Base-by-base conservation (phyloP, 2,113 vertebrate species). In the Xiphophorus couchianus region DNA sequence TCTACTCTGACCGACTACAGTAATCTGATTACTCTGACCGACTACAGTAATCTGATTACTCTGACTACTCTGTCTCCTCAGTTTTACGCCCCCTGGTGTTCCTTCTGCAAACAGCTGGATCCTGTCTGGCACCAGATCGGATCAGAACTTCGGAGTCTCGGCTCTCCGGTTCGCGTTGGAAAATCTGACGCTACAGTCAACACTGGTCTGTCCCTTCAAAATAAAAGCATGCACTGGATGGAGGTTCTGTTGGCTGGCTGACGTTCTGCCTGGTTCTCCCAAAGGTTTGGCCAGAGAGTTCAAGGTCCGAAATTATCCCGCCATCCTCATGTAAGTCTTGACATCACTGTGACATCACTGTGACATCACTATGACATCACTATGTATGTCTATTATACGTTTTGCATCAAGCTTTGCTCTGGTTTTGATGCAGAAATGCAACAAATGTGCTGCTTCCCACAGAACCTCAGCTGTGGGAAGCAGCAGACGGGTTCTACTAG, bases 81-180 rank as follows among this genome's bases (percentile, higher is more conserved):
- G 97, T 99, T 99, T 86, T 99, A 99, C 83, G 95, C 97, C 72
- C 98, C 97, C 0, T 98, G 97, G 97, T 99, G 98, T 90, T 89
- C 94, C 1, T 95, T 97, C 81, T 99, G 98, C 89, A 96, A 97
- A 92, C 96, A 97, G 72, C 85, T 99, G 82, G 97, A 98, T 60
- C 96, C 96, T 0, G 88, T 98, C 17, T 99, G 97, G 97, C 95
- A 96, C 89, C 95, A 96, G 90, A 95, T 98, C 14, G 97, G 95
- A n/a, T 88, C 95, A 15, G 98, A 99, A 88, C 95, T 99, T 90
- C 94, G 84, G 84, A 96, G 89, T 79, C 92, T 93, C n/a, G 97
- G 97, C 2, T 99, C 98, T 66, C 95, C 93, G 0, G 94, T 99
- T 69, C 96, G 94, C 77, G 96, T 99, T 14, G 97, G 97, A 33